Conservation (phyloP, 2,888 invertebrate species). For the Watsonalla binaria region DNA sequence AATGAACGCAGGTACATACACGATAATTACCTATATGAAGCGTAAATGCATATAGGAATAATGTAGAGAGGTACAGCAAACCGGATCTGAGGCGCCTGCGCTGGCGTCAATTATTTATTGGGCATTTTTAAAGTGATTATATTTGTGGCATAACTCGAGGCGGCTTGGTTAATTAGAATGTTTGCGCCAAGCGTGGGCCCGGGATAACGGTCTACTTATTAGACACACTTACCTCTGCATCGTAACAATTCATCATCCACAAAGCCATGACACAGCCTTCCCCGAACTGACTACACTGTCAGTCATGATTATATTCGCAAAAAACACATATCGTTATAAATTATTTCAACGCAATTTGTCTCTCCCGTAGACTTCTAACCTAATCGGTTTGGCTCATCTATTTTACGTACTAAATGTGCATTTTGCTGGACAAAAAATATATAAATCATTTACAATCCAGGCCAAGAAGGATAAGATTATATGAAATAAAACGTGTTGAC, state of each 20-base stretch:
- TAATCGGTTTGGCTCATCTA: not conserved
- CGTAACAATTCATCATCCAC: constrained; percentile 47
- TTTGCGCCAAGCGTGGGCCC: constrained; percentile 42
- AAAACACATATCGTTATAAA: constrained; percentile 8
- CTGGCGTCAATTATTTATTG: constrained; percentile 31
- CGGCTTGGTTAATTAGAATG: constrained; percentile 52
- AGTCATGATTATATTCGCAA: constrained; percentile 21
- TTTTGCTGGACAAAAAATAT: not conserved
- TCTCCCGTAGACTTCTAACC: not conserved
- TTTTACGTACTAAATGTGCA: not conserved
- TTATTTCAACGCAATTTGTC: not conserved
- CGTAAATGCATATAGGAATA: not conserved
- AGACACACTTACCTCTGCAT: constrained; percentile 42
- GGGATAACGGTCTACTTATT: constrained; percentile 60
- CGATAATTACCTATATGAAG: not conserved
- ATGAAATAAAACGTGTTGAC: not conserved
- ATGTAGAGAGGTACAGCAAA: not conserved
- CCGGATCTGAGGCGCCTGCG: constrained; percentile 10
- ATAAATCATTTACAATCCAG: not conserved
- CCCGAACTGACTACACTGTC: constrained; percentile 28
- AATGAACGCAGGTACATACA: not conserved
- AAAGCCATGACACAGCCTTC: constrained; percentile 27
- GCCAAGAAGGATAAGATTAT: not conserved
- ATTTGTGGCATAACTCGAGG: constrained; percentile 40
- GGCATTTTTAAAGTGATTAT: constrained; percentile 25